phyloP scores from a whole-genome alignment of 2,888 invertebrate genomes.

The Andrena camellia region DNA sequence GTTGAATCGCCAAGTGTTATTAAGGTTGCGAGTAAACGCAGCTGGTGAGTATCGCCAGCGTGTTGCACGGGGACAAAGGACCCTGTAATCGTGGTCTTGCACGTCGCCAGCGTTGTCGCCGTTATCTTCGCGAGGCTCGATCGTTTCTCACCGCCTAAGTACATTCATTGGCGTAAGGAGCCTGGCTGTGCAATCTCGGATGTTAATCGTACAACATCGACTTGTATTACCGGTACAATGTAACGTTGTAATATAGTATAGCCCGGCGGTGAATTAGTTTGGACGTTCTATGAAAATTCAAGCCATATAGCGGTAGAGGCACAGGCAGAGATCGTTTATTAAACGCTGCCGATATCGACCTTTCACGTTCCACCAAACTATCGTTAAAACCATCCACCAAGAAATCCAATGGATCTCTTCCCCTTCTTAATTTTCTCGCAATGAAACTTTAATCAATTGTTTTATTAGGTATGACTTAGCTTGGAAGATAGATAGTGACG shows the following conservation, averaged over 20 bases:
- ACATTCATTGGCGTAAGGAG: constrained; percentile 63
- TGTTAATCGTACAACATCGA: constrained; percentile 64
- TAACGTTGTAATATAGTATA: constrained; percentile 53
- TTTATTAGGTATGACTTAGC: no score
- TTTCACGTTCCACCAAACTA: background rate
- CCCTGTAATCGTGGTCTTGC: constrained; percentile 28
- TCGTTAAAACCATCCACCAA: background rate
- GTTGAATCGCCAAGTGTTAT: constrained; percentile 11
- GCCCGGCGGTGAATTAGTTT: constrained; percentile 46
- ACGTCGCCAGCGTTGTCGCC: constrained; percentile 52
- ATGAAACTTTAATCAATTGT: no score
- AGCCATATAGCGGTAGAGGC: background rate
- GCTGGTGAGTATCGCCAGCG: constrained; percentile 12
- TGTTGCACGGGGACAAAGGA: constrained; percentile 58
- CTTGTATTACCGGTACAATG: constrained; percentile 62
- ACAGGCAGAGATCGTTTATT: constrained; percentile 23
- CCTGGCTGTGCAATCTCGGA: constrained; percentile 61
- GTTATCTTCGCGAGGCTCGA: constrained; percentile 64
- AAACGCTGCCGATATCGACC: constrained; percentile 13
- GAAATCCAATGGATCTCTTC: no score
- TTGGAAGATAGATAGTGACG: background rate
- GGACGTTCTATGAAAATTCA: constrained; percentile 39
- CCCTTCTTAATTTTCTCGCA: no score
- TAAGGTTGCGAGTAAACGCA: constrained; percentile 10
- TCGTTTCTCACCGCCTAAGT: constrained; percentile 73